Base-by-base conservation (phyloP, 2,113 vertebrate genomes). In the Leptodactylus fuscus region DNA sequence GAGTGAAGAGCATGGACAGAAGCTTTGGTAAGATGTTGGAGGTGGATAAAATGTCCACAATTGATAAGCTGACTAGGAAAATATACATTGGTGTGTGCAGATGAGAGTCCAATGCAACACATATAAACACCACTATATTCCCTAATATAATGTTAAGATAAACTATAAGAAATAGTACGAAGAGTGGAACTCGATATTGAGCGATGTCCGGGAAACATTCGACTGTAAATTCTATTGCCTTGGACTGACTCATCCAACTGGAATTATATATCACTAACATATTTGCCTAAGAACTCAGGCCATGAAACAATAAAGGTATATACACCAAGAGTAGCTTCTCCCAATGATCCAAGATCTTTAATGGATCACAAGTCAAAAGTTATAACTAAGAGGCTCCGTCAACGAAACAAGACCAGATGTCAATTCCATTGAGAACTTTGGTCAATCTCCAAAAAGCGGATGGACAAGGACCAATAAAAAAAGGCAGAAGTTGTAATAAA, bases 81-180 rank as follows among this genome's bases (percentile, higher is more conserved):
- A 65, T 84, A 49, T 77, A 84, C 82, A 84, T 84, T n/a, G 82
- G 82, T 15, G 73, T 84, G 32, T 85, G 83, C 13, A 85, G 62
- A 34, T 51, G 24, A 22, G 58, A 27, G 27, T 70, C 65, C 32
- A 82, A 24, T 15, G 16, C 34, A 49, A 81, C 69, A 7, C 58
- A 65, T 5, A 18, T 34, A 29, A 69, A 81, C 16, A 81, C 62
- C 1, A 18, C 18, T 29, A 81, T 48, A 32, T 81, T 81, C 27
- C 80, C 60, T 1, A 81, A 32, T 22, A 81, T 8, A 34, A 81
- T 81, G 41, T n/a, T 69, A 11, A 81, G 16, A 49, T 69, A 81
- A 69, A 81, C 51, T 1, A 81, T 29, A 20, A 81, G n/a, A 34
- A 81, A 69, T 36, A 48, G n/a, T 49, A 81, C 8, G 49, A 81